A percentile compares a stretch with the other conserved stretches of the same genome.
phyloP scores from a whole-genome alignment of 2,113 vertebrate genomes.

The Erinaceus europaeus region DNA sequence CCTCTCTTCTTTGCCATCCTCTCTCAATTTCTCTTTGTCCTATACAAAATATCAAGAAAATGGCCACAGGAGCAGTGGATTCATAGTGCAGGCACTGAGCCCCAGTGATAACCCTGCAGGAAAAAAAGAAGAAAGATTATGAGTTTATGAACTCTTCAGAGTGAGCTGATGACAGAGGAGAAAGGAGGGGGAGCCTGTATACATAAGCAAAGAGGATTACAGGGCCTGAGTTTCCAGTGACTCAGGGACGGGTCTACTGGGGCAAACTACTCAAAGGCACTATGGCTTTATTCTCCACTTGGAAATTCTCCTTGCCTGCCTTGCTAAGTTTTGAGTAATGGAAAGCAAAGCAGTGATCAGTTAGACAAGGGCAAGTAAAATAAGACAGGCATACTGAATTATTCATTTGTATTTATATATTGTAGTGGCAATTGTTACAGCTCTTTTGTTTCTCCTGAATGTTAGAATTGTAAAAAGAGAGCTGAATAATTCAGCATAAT shows the following conservation, averaged over 20 bases:
- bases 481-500: conserved; percentile 68
- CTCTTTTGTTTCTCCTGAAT: conserved; percentile 56
- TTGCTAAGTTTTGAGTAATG: not conserved
- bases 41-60: too few species aligned
- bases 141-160: not conserved
- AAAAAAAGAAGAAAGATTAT: not conserved
- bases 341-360: conserved; percentile 16
- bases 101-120: too few species aligned
- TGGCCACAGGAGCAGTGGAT: too few species aligned
- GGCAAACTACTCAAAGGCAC: not conserved
- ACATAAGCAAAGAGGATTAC: not conserved
- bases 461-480: conserved; percentile 50
- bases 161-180: not conserved
- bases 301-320: not conserved
- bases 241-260: not conserved
- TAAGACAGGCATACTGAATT: conserved; percentile 47
- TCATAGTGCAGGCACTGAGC: too few species aligned
- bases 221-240: not conserved
- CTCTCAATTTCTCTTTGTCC: too few species aligned
- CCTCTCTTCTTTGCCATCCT: too few species aligned
- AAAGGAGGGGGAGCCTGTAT: not conserved
- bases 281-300: not conserved
- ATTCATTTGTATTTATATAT: conserved; percentile 74
- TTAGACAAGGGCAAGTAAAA: conserved; percentile 39
- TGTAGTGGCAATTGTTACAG: conserved; percentile 50